Evolutionary conservation across 2,797 vertebrate species (phyloP), one percentile per base, ranked within the genome.

Genomic region (Pogonophryne albipinna): DNA sequence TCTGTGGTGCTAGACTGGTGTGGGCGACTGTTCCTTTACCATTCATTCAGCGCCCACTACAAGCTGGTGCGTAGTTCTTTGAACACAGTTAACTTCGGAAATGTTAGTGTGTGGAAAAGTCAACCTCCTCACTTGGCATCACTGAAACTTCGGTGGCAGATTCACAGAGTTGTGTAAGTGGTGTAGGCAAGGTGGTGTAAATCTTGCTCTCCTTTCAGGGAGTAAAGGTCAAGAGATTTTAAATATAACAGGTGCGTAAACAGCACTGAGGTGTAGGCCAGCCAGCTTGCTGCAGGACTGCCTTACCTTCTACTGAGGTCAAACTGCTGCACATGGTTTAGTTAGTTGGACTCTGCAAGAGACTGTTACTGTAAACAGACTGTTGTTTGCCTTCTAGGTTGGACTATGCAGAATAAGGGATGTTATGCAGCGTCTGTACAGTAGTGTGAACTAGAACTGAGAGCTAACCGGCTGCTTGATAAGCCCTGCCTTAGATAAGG

Each of bases 1-100:
- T 91, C 90, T 88, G 87, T 88, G 93, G 94, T 94, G 93, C 93
- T 94, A 91, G 89, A 91, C 87, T 80, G 80, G 85, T 88, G 91
- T 90, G 87, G 93, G 92, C 86, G 90, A 91, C 87, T 83, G 91
- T 89, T 90, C 84, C 75, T 87, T 76, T 80, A 56, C 80, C 84
- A 79, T 87, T 81, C 85, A 68, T 83, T 45, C 70, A 67, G 71
- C 82, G 50, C 90, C 89, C 86, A 89, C 90, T 72, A 62, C 87
- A 85, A 89, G 87, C 87, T 85, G 86, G 69, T 50, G 47, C 9
- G 10, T 82, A 84, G 38, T 76, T 62, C 66, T 85, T 86, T 38
- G 76, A 64, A 71, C 76, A 47, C 76, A 66, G 72, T 72, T 61
- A 38, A 57, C 27, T 79, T 83, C 51, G 74, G 46, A 80, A 85